Conservation (phyloP, 2,888 invertebrate genomes). For the Drosophila testacea region DNA sequence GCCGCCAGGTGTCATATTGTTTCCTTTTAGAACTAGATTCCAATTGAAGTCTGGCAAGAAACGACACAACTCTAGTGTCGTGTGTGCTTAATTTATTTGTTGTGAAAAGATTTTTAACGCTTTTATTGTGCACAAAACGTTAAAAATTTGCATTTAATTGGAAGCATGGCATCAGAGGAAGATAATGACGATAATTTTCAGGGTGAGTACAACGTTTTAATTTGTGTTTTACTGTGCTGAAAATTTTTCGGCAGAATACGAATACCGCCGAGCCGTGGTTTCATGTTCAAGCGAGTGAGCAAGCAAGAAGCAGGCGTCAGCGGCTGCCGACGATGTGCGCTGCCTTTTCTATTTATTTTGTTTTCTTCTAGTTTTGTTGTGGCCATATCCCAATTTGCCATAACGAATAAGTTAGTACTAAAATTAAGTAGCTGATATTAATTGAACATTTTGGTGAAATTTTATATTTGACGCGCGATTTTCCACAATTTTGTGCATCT, state of each 20-base stretch:
- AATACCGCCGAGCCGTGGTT: slow-evolving; percentile 69
- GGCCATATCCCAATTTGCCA: slow-evolving; percentile 9
- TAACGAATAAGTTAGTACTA: background rate
- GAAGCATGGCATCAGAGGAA: slow-evolving; percentile 93
- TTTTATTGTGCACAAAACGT: slow-evolving; percentile 71
- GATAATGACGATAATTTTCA: slow-evolving; percentile 94
- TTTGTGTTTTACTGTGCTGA: slow-evolving; percentile 40
- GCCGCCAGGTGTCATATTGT: too few species aligned
- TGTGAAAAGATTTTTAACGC: slow-evolving; percentile 65
- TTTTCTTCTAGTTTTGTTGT: slow-evolving; percentile 48
- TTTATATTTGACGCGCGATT: slow-evolving; percentile 55
- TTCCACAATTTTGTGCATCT: slow-evolving; percentile 46
- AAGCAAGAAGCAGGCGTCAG: slow-evolving; percentile 67
- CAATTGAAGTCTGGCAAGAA: slow-evolving; percentile 10
- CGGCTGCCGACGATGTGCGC: slow-evolving; percentile 49
- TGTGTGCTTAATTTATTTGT: slow-evolving; percentile 77
- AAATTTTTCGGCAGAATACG: slow-evolving; percentile 65
- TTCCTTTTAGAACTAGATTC: background rate
- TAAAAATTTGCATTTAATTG: slow-evolving; percentile 64
- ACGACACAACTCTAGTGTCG: slow-evolving; percentile 50
- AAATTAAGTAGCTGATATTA: background rate
- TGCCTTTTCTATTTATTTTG: slow-evolving; percentile 43
- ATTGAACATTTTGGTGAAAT: slow-evolving; percentile 51
- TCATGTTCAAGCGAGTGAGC: slow-evolving; percentile 74
- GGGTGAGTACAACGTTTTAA: slow-evolving; percentile 88